Evolutionary conservation across 2,797 vertebrate species (phyloP), one percentile per base, ranked within the genome.

Genomic region (Falco berigora): DNA sequence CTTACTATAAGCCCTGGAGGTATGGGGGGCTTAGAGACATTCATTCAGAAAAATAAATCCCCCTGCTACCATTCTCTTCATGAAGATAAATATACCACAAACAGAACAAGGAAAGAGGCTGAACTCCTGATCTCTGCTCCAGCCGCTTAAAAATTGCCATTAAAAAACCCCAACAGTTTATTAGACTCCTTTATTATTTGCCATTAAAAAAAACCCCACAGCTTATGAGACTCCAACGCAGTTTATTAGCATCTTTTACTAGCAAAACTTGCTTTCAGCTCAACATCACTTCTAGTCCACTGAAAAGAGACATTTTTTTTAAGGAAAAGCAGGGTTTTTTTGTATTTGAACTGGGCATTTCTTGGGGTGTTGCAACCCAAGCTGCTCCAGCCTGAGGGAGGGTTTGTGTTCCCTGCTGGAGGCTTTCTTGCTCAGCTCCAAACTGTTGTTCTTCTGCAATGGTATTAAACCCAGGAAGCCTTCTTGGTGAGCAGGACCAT

Each of bases 91-190:
- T 96, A 97, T 92, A 96, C 88, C 90, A 86, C 76, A 97, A 97
- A 97, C 94, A 97, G 94, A 97, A 97, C 98, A 98, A 98, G 97
- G 97, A 96, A 97, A 86, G 97, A 98, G 98, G 98, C 98, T 97
- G 98, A 98, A 98, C 98, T 98, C 98, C 95, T 97, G 96, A 96
- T 95, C 96, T 96, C 88, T 96, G 94, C 94, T 94, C 53, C 92
- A 94, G 91, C 88, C 36, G 8, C 93, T 94, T 71, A 38, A 94
- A 97, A 97, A 88, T 50, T 80, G 78, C 85, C 78, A 22, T 94
- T 93, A 88, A 89, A 96, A 92, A 84, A 7, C 2, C 3, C 8
- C 49, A 77, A 10, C 58, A n/a, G 14, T 92, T 96, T 94, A 95
- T 88, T 92, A 66, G 62, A 34, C 72, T 94, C 73, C 52, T 59